phyloP scores from a whole-genome alignment of 2,797 vertebrate species.

The Gymnopithys bicolor region DNA sequence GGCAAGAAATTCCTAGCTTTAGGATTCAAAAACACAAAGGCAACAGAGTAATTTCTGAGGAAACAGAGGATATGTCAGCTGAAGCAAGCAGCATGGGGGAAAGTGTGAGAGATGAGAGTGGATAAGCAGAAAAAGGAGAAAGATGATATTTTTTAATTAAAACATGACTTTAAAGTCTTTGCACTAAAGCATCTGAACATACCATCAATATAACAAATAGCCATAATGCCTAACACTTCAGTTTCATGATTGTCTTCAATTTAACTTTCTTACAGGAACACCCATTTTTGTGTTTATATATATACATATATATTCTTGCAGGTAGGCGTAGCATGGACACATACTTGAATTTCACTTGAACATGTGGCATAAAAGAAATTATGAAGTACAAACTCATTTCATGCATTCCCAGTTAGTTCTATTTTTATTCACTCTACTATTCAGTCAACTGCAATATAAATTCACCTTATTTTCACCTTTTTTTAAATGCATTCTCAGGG shows the following conservation, averaged over 20 bases:
- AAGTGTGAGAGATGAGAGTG: not conserved
- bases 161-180: not conserved
- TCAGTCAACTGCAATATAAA: not conserved
- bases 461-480: not conserved
- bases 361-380: not conserved
- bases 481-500: not conserved
- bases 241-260: not conserved
- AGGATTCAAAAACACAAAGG: not conserved
- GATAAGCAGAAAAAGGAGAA: not conserved
- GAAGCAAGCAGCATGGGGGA: not conserved
- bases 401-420: not conserved
- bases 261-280: not conserved
- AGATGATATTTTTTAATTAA: not conserved
- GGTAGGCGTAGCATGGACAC: not conserved
- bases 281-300: not conserved
- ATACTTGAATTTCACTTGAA: not conserved
- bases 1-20: slow-evolving; percentile 54
- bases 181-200: not conserved
- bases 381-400: not conserved
- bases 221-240: not conserved
- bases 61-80: not conserved
- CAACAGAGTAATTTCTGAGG: not conserved
- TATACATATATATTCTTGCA: not conserved
- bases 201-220: not conserved
- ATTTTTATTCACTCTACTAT: not conserved